A percentile compares a stretch with the other conserved stretches of the same genome.
Evolutionary conservation across 64 coral and sea anemone genomes (phyloP).

Genomic region (Dendrophyllia cribrosa): DNA sequence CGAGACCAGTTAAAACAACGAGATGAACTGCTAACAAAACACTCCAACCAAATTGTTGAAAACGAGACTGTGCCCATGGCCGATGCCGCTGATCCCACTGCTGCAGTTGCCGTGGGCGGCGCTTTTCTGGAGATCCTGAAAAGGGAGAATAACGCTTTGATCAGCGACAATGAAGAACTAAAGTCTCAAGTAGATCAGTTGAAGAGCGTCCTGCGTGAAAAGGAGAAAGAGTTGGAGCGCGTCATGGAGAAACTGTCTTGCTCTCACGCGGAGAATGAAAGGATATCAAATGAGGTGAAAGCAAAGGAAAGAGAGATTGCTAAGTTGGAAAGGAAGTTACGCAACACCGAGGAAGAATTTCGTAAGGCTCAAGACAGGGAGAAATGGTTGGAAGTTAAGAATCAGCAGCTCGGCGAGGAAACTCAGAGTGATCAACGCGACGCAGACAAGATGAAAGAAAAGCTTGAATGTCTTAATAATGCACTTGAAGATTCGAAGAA

Average conservation of each 20-base stretch:
- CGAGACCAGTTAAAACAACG: conserved; percentile 23
- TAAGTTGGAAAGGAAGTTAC: conserved; percentile 22
- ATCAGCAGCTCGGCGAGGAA: background rate
- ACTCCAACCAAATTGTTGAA: background rate
- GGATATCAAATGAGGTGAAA: background rate
- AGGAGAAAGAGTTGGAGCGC: conserved; percentile 69
- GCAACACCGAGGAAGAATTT: conserved; percentile 25
- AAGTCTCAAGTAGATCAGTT: conserved; percentile 50
- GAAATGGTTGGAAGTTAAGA: conserved; percentile 10
- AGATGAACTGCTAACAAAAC: conserved; percentile 11
- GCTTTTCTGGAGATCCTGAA: conserved; percentile 68
- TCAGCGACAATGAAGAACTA: conserved; percentile 60
- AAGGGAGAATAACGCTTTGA: conserved; percentile 68
- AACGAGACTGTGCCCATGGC: conserved; percentile 23
- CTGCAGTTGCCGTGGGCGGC: background rate
- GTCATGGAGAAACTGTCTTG: conserved; percentile 9
- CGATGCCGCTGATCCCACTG: background rate
- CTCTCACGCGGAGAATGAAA: background rate
- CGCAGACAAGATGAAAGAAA: background rate
- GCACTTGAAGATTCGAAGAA: background rate
- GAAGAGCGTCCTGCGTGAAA: conserved; percentile 55
- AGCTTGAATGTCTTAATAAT: background rate
- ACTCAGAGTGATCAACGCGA: background rate
- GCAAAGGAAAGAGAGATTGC: conserved; percentile 16
- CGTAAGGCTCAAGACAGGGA: background rate